Percentiles rank a stretch among this genome's conserved stretches.
phyloP scores from a whole-genome alignment of 53 echinoderm and acorn worm genomes.

The Zoroaster sp. region DNA sequence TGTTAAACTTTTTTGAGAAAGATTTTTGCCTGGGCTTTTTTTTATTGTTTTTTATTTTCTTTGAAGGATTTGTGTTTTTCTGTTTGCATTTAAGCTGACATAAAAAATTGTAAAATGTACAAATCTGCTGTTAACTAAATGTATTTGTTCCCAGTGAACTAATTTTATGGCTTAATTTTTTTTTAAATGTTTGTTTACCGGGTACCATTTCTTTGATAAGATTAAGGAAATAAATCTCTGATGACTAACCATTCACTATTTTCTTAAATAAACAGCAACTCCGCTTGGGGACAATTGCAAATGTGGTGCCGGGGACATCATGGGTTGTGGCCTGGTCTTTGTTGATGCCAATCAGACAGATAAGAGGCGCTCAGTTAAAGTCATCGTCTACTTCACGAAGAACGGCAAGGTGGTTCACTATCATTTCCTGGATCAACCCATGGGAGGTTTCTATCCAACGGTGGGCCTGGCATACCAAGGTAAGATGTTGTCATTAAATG shows the following conservation, averaged over 20 bases:
- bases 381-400: constrained; percentile 88
- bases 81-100: too few relatives aligned
- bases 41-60: too few relatives aligned
- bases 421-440: constrained; percentile 69
- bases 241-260: neutral
- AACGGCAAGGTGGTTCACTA: constrained; percentile 69
- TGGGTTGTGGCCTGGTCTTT: constrained; percentile 88
- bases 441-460: constrained; percentile 90
- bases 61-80: too few relatives aligned
- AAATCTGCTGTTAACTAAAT: too few relatives aligned
- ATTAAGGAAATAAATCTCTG: too few relatives aligned
- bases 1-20: too few relatives aligned
- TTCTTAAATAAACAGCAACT: neutral
- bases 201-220: too few relatives aligned
- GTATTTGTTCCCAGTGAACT: too few relatives aligned
- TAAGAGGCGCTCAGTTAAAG: constrained; percentile 59
- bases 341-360: constrained; percentile 33
- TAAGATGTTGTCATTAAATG: constrained; percentile 11
- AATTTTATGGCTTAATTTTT: too few relatives aligned
- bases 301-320: constrained; percentile 73
- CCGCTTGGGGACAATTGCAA: constrained; percentile 68
- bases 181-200: too few relatives aligned
- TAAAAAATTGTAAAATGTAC: too few relatives aligned
- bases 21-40: too few relatives aligned
- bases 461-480: constrained; percentile 70